Evolutionary conservation across 2,888 invertebrate genomes (phyloP).

Genomic region (Agonopterix alstromeriana): DNA sequence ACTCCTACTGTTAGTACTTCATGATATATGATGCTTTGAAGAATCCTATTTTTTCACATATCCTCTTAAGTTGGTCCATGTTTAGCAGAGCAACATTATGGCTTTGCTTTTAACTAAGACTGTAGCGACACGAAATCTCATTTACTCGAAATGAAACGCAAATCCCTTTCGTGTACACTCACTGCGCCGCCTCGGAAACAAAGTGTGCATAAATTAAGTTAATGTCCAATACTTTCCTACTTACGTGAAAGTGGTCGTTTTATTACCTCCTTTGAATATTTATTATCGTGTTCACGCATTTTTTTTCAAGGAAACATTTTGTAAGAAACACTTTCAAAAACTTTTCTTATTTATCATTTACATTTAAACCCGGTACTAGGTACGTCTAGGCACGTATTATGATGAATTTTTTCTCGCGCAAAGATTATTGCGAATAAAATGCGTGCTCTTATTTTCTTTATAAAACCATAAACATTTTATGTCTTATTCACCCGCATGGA

Average conservation of each 20-base stretch:
- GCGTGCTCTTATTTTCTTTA: constrained; percentile 29
- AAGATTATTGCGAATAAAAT: constrained; percentile 29
- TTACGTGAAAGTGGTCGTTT: constrained; percentile 67
- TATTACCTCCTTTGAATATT: constrained; percentile 64
- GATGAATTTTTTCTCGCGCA: constrained; percentile 12
- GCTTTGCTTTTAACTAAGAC: constrained; percentile 1
- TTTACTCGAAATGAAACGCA: constrained; percentile 45
- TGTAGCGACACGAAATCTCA: constrained; percentile 37
- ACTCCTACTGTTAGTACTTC: too few species aligned
- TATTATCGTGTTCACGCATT: constrained; percentile 55
- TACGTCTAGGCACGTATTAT: too few species aligned
- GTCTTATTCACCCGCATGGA: constrained; percentile 20
- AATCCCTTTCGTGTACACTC: constrained; percentile 48
- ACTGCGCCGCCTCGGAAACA: constrained; percentile 53
- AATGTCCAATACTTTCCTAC: constrained; percentile 72
- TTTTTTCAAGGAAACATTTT: constrained; percentile 29
- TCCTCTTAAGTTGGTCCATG: too few species aligned
- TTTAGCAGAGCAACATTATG: too few species aligned
- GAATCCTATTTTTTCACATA: too few species aligned
- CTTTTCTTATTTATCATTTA: too few species aligned
- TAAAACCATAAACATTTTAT: constrained; percentile 38
- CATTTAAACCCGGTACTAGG: too few species aligned
- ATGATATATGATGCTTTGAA: too few species aligned
- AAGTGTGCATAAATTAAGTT: constrained; percentile 73
- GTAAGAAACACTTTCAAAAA: neutral